phyloP scores from a whole-genome alignment of 1,140 invertebrate species.

The Scaptomyza montana region DNA sequence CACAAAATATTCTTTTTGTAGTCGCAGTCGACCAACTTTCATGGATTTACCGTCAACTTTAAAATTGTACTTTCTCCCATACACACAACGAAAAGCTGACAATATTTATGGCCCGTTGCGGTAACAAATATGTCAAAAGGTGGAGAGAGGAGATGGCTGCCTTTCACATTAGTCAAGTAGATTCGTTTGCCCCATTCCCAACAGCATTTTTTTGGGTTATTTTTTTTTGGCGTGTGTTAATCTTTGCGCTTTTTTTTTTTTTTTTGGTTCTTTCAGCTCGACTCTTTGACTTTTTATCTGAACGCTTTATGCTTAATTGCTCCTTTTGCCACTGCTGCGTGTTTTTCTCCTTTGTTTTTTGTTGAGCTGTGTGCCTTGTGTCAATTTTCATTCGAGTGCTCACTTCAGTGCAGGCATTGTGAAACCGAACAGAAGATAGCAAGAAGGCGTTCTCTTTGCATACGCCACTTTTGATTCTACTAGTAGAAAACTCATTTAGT shows the following conservation, averaged over 20 bases:
- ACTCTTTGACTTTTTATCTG: slow-evolving; percentile 61
- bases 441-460: slow-evolving; percentile 23
- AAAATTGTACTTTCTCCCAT: slow-evolving; percentile 48
- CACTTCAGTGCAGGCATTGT: slow-evolving; percentile 33
- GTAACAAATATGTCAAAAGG: slow-evolving; percentile 11
- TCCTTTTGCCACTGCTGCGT: slow-evolving; percentile 43
- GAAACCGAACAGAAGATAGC: slow-evolving; percentile 60
- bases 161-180: slow-evolving; percentile 48
- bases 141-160: not conserved
- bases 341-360: slow-evolving; percentile 9
- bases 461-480: not conserved
- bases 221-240: slow-evolving; percentile 11
- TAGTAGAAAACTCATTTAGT: slow-evolving; percentile 30
- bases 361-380: not conserved
- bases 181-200: slow-evolving; percentile 51
- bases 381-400: slow-evolving; percentile 36
- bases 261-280: slow-evolving; percentile 36
- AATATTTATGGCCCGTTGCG: slow-evolving; percentile 51
- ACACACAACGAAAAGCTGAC: slow-evolving; percentile 24
- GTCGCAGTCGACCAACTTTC: slow-evolving; percentile 54
- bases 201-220: too few species aligned
- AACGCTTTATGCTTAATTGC: slow-evolving; percentile 63
- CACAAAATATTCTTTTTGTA: slow-evolving; percentile 64
- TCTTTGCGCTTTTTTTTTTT: slow-evolving; percentile 15
- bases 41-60: slow-evolving; percentile 59